Evolutionary conservation across 2,888 invertebrate genomes (phyloP).

Genomic region (Lochmaea crataegi): DNA sequence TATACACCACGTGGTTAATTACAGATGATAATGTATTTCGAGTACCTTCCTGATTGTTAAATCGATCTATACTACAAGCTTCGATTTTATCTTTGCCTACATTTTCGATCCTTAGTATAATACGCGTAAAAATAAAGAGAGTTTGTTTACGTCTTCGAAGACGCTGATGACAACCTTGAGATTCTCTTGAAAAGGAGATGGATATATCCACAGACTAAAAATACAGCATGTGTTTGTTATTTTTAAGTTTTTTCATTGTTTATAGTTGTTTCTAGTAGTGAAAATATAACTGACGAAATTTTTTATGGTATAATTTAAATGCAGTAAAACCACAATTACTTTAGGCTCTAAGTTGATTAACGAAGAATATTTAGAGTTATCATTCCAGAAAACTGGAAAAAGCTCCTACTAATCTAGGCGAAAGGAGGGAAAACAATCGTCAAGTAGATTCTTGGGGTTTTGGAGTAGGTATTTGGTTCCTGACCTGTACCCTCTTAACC

Average conservation of each 20-base stretch:
- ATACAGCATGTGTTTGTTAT: neutral
- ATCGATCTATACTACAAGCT: neutral
- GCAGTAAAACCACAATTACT: too few relatives aligned
- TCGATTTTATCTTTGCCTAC: neutral
- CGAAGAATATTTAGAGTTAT: too few relatives aligned
- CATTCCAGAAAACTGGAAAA: too few relatives aligned
- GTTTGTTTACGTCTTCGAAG: neutral
- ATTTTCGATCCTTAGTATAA: neutral
- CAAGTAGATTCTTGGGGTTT: too few relatives aligned
- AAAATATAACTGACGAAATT: neutral
- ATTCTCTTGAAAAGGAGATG: constrained; percentile 6
- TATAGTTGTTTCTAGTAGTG: neutral
- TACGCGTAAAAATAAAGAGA: neutral
- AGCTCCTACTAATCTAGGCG: too few relatives aligned
- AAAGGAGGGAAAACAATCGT: too few relatives aligned
- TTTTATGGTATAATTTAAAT: too few relatives aligned
- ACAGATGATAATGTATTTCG: neutral
- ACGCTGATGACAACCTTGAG: neutral
- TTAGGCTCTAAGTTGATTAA: too few relatives aligned
- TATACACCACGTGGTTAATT: too few relatives aligned
- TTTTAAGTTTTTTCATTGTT: neutral
- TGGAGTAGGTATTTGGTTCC: too few relatives aligned
- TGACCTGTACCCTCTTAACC: too few relatives aligned
- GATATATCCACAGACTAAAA: neutral
- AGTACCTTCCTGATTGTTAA: neutral